Conservation (phyloP, 1,140 invertebrate genomes). For the Drosophila baimaii region DNA sequence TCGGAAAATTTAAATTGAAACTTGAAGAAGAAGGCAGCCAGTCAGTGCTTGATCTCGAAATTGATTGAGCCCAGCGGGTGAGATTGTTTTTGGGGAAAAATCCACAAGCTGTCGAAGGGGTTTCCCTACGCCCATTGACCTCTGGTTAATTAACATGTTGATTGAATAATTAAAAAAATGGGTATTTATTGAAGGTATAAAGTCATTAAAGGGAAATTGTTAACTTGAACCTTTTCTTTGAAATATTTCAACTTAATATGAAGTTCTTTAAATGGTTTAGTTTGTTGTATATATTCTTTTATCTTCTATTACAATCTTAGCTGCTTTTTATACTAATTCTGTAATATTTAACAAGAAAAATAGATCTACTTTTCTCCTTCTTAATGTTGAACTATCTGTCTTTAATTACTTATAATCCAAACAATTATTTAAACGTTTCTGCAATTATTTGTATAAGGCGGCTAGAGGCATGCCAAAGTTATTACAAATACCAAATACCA, state of each 20-base stretch:
- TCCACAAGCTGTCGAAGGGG: conserved; percentile 26
- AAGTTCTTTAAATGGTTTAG: not conserved
- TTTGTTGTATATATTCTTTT: too few species aligned
- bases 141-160: conserved; percentile 31
- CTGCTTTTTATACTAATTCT: too few species aligned
- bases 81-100: conserved; percentile 11
- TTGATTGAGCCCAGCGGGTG: conserved; percentile 54
- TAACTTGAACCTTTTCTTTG: not conserved
- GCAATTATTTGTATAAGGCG: not conserved
- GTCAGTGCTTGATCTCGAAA: conserved; percentile 11
- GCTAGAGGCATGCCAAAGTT: not conserved
- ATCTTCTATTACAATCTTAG: too few species aligned
- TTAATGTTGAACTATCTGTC: not conserved
- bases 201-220: not conserved
- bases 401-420: not conserved
- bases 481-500: not conserved
- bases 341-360: not conserved
- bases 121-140: conserved; percentile 25
- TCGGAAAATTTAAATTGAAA: conserved; percentile 36
- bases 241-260: not conserved
- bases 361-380: not conserved
- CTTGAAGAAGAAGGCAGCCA: conserved; percentile 14
- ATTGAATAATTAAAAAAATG: conserved; percentile 8
- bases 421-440: not conserved
- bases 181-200: not conserved